Percentiles rank a stretch among this genome's conserved stretches.
These are phyloP conservation scores for Lacerta bilineata DNA, from an alignment of 2,797 vertebrate species.

Conservation along the genomic window DNA sequence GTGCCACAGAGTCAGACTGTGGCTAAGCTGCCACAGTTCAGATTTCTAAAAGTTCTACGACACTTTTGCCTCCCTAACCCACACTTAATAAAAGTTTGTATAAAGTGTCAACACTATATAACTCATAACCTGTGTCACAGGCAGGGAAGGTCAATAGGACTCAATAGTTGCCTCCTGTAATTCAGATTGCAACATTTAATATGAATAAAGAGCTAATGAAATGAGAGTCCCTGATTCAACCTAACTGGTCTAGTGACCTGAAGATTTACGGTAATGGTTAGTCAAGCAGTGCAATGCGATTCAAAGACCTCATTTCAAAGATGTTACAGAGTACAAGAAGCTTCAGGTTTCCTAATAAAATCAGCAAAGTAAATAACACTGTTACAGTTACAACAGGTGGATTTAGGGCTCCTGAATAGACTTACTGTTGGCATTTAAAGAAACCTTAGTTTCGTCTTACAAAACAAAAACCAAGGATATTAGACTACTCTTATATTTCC, in stretches of 20 bases:
- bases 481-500: slow-evolving; percentile 59
- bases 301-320: slow-evolving; percentile 75
- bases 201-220: slow-evolving; percentile 41
- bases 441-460: slow-evolving; percentile 74
- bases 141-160: slow-evolving; percentile 15
- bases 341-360: slow-evolving; percentile 85
- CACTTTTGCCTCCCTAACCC: neutral
- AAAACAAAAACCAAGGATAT: slow-evolving; percentile 75
- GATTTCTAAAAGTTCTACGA: neutral
- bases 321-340: slow-evolving; percentile 69
- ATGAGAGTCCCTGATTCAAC: slow-evolving; percentile 14
- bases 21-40: neutral
- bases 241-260: slow-evolving; percentile 23
- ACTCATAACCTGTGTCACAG: slow-evolving; percentile 15
- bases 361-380: slow-evolving; percentile 80
- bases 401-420: slow-evolving; percentile 82
- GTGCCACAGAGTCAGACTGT: neutral
- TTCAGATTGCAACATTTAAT: slow-evolving; percentile 36
- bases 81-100: slow-evolving; percentile 20
- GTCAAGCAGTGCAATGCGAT: slow-evolving; percentile 59
- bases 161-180: neutral
- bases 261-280: slow-evolving; percentile 70
- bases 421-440: slow-evolving; percentile 79
- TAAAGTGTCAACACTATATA: slow-evolving; percentile 30
- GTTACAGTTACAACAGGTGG: slow-evolving; percentile 83